A percentile compares a stretch with the other conserved stretches of the same genome.
Evolutionary conservation across 2,113 vertebrate genomes (phyloP).

Genomic region (Micronycteris hirsuta): DNA sequence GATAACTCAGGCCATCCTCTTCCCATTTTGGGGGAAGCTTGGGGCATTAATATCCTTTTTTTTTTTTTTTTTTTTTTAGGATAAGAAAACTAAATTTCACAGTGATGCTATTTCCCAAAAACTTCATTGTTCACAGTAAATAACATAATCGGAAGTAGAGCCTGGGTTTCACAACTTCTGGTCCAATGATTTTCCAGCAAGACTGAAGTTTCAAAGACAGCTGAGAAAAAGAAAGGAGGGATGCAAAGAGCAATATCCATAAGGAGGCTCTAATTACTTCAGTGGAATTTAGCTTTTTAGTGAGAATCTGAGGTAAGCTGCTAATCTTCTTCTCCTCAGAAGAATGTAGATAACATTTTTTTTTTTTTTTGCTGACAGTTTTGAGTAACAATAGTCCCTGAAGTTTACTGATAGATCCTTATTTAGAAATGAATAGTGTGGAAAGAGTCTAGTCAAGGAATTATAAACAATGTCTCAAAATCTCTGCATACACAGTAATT

Average conservation of each 20-base stretch:
- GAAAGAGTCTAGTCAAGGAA: not conserved
- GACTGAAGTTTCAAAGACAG: slow-evolving; percentile 11
- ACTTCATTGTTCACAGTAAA: not conserved
- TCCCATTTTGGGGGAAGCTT: not conserved
- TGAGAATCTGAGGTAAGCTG: not conserved
- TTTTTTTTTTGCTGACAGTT: not conserved
- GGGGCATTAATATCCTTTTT: not conserved
- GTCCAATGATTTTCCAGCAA: slow-evolving; percentile 2
- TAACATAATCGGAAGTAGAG: not conserved
- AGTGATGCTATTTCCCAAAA: not conserved
- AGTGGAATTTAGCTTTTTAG: not conserved
- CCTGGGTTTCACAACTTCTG: not conserved
- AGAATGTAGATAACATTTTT: not conserved
- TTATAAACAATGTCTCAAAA: not conserved
- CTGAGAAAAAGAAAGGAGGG: not conserved
- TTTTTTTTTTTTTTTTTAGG: not conserved
- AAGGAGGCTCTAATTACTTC: not conserved
- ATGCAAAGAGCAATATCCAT: not conserved
- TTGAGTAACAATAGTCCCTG: not conserved
- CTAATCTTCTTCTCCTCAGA: not conserved
- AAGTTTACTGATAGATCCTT: not conserved
- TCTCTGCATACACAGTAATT: not conserved
- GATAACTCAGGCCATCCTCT: not conserved
- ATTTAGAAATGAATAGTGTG: not conserved
- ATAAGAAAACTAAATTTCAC: not conserved